These are phyloP conservation scores for Hylomyscus alleni DNA, from an alignment of 2,797 vertebrate genomes.

Conservation along the genomic window DNA sequence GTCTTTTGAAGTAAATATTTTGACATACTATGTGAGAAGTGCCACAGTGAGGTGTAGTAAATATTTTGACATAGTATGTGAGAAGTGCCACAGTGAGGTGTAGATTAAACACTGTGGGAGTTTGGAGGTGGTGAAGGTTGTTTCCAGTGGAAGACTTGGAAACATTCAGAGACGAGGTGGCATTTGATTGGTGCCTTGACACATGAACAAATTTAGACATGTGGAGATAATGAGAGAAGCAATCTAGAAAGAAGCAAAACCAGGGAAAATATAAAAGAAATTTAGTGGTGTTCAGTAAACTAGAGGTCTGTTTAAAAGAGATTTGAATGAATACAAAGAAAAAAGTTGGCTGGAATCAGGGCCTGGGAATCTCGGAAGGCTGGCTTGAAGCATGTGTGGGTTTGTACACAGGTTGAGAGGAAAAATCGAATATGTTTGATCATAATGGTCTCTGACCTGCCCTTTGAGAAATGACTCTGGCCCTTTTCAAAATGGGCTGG, in stretches of 20 bases:
- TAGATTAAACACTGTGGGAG: neutral
- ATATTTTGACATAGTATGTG: conserved; percentile 23
- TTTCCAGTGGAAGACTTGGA: neutral
- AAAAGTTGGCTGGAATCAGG: neutral
- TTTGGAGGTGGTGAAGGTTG: neutral
- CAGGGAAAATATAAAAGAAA: neutral
- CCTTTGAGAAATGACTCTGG: conserved; percentile 24
- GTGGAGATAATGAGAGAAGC: neutral
- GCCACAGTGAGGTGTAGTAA: neutral
- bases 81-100: neutral
- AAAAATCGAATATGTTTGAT: conserved; percentile 18
- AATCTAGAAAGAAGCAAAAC: neutral
- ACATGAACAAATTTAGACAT: neutral
- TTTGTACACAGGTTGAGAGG: neutral
- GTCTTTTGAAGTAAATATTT: conserved; percentile 42
- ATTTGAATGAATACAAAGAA: neutral
- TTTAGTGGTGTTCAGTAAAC: neutral
- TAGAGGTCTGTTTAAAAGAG: neutral
- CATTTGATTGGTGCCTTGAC: neutral
- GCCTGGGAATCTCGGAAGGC: neutral
- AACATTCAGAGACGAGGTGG: conserved; percentile 20
- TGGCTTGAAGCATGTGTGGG: neutral
- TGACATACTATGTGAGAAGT: conserved; percentile 22
- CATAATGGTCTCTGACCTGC: neutral
- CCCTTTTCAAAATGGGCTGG: neutral